A percentile compares a stretch with the other conserved stretches of the same genome.
phyloP scores from a whole-genome alignment of 1,140 invertebrate species.

The Anastatus disparis region DNA sequence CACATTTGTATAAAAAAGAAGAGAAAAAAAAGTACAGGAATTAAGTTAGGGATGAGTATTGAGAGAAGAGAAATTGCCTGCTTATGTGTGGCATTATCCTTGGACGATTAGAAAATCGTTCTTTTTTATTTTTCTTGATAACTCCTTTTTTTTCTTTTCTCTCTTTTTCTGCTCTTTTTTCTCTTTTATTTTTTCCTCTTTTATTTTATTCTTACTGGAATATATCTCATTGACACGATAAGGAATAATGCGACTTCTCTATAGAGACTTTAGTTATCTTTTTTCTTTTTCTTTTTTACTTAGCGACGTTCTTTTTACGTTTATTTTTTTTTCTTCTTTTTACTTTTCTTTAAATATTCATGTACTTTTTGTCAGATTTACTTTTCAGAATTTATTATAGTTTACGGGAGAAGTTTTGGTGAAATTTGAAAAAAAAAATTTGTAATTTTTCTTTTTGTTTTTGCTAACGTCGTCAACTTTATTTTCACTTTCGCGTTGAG shows the following conservation, averaged over 20 bases:
- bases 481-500: no score
- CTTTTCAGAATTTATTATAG: neutral
- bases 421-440: no score
- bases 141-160: neutral
- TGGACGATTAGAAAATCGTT: conserved; percentile 31
- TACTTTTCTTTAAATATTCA: conserved; percentile 1
- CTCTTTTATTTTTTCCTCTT: neutral
- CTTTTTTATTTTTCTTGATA: conserved; percentile 15
- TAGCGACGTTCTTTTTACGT: neutral
- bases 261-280: neutral
- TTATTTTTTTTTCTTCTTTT: neutral
- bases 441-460: no score
- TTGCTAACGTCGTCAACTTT: no score
- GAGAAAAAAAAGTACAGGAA: neutral
- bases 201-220: neutral
- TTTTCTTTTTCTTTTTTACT: no score
- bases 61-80: conserved; percentile 24
- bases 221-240: neutral
- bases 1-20: no score
- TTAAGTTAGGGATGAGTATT: neutral
- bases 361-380: neutral
- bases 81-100: conserved; percentile 12
- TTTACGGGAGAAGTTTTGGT: no score
- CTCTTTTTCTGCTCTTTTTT: no score
- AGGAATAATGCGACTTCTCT: neutral